These are phyloP conservation scores for Podarcis lilfordi DNA, from an alignment of 2,797 vertebrate species.

Conservation along the genomic window DNA sequence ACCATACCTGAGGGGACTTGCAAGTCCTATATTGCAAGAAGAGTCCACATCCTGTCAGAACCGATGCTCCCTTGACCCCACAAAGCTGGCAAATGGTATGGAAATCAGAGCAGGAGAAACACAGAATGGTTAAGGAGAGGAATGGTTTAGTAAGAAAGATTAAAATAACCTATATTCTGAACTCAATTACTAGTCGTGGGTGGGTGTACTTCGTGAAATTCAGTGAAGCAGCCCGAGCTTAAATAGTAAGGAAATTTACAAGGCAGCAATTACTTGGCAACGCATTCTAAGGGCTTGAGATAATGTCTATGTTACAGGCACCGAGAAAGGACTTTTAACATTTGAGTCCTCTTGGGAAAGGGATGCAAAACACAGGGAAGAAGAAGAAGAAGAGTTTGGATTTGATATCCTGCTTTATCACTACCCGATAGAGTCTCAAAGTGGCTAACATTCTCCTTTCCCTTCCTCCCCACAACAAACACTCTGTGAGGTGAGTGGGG, in stretches of 20 bases:
- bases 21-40: conserved; percentile 58
- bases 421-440: too few relatives aligned
- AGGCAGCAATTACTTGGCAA: too few relatives aligned
- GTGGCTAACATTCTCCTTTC: too few relatives aligned
- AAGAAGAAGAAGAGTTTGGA: too few relatives aligned
- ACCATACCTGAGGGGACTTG: conserved; percentile 56
- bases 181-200: conserved; percentile 22
- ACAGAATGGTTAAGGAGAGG: conserved; percentile 20
- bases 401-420: too few relatives aligned
- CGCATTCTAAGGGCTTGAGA: too few relatives aligned
- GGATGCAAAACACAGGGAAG: too few relatives aligned
- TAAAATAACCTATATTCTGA: conserved; percentile 49
- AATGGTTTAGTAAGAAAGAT: conserved; percentile 47
- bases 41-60: conserved; percentile 59
- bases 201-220: conserved; percentile 26
- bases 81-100: conserved; percentile 64
- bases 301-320: too few relatives aligned
- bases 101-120: conserved; percentile 50
- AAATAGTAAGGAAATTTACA: not conserved
- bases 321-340: too few relatives aligned
- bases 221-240: conserved; percentile 15
- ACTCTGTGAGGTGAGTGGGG: too few relatives aligned
- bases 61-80: conserved; percentile 54
- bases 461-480: too few relatives aligned
- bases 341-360: too few relatives aligned